Evolutionary conservation across 2,888 invertebrate species (phyloP).

Genomic region (Zelleria hepariella): DNA sequence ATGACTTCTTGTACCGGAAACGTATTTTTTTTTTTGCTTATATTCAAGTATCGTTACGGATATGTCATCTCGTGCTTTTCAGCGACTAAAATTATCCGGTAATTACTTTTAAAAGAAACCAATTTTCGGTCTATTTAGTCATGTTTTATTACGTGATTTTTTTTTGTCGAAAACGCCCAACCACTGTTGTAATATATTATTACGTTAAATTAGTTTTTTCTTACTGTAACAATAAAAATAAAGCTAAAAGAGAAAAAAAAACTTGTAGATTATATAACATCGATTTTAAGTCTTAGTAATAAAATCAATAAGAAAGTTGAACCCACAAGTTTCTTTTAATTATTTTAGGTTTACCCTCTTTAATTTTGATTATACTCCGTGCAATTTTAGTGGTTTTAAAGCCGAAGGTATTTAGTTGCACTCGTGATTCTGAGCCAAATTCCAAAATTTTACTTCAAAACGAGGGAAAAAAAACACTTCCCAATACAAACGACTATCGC

Average conservation of each 20-base stretch:
- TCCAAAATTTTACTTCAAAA: too few species aligned
- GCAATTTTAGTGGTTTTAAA: too few species aligned
- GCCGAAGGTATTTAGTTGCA: too few species aligned
- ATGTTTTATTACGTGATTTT: neutral
- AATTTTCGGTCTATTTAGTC: neutral
- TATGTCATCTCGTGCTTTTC: too few species aligned
- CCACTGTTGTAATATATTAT: constrained; percentile 23
- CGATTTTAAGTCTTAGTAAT: constrained; percentile 21
- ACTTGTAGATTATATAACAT: constrained; percentile 15
- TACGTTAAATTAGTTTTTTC: constrained; percentile 15
- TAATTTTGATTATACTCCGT: constrained; percentile 1
- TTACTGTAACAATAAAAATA: constrained; percentile 14
- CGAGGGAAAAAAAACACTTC: too few species aligned
- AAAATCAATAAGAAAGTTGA: constrained; percentile 17
- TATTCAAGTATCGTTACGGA: too few species aligned
- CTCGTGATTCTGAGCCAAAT: too few species aligned
- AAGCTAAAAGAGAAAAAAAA: neutral
- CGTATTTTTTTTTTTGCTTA: too few species aligned
- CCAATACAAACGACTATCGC: too few species aligned
- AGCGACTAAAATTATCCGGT: too few species aligned
- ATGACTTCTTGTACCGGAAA: too few species aligned
- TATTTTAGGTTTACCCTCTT: constrained; percentile 10
- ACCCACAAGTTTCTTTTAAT: too few species aligned
- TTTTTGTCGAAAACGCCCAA: constrained; percentile 10
- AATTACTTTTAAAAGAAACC: neutral